phyloP scores from a whole-genome alignment of 2,797 vertebrate species.

The Lepilemur ruficaudatus region DNA sequence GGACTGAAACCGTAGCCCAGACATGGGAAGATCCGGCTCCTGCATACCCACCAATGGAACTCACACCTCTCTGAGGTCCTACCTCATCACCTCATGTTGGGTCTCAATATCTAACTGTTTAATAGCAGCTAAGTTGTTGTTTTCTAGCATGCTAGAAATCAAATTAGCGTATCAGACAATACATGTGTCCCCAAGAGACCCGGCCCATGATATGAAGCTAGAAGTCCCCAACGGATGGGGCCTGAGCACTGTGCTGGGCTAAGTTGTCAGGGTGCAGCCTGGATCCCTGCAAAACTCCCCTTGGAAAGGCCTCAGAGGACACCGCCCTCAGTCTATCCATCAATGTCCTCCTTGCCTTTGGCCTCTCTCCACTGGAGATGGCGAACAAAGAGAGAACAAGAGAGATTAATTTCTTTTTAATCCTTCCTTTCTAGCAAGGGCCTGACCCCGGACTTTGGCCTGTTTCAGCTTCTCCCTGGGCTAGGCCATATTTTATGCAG shows the following conservation, averaged over 20 bases:
- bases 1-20: background rate
- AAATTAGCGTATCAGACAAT: background rate
- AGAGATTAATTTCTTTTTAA: slow-evolving; percentile 83
- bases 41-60: background rate
- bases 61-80: no score
- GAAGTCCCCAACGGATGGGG: background rate
- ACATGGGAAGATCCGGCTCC: accelerated
- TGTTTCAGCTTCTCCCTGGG: slow-evolving; percentile 78
- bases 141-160: background rate
- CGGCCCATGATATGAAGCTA: background rate
- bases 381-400: slow-evolving; percentile 77
- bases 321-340: slow-evolving; percentile 56
- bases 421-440: slow-evolving; percentile 80
- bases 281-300: slow-evolving; percentile 70
- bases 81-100: background rate
- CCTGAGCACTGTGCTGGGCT: background rate
- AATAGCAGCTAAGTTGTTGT: background rate
- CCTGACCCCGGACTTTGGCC: slow-evolving; percentile 77
- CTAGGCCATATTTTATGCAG: slow-evolving; percentile 79
- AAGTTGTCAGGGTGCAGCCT: slow-evolving; percentile 5
- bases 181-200: background rate
- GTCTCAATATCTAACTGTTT: background rate
- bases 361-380: slow-evolving; percentile 78
- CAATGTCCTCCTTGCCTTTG: slow-evolving; percentile 62
- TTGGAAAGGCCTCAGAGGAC: slow-evolving; percentile 70